A percentile compares a stretch with the other conserved stretches of the same genome.
These are phyloP conservation scores for Periphyllus acericola DNA, from an alignment of 2,888 invertebrate species.

Conservation along the genomic window DNA sequence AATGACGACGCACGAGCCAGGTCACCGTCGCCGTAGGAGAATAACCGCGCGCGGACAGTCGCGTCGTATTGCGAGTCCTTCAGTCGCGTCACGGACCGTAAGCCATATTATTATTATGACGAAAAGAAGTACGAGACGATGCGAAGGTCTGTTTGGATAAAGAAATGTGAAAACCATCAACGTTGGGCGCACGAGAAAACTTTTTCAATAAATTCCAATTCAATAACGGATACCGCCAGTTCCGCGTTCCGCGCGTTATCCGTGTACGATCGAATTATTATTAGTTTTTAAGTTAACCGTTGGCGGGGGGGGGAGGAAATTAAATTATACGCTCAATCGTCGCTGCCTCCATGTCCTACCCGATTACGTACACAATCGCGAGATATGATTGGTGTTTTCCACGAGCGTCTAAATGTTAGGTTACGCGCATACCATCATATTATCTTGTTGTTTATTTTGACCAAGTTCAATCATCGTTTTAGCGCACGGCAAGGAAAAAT, in stretches of 20 bases:
- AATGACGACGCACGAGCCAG: too few relatives aligned
- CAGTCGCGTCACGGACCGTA: too few relatives aligned
- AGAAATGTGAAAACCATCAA: background rate
- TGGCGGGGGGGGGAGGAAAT: background rate
- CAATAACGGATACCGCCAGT: slow-evolving; percentile 1
- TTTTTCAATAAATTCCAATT: slow-evolving; percentile 26
- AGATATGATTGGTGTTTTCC: background rate
- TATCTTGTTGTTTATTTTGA: too few relatives aligned
- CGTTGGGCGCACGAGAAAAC: background rate
- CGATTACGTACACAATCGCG: background rate
- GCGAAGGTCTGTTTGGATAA: background rate
- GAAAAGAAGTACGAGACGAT: too few relatives aligned
- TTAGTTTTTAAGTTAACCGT: background rate
- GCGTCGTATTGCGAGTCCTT: too few relatives aligned
- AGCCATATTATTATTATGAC: too few relatives aligned
- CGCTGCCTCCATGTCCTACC: background rate
- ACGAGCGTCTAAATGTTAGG: too few relatives aligned
- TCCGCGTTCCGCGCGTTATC: background rate
- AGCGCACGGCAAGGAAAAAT: background rate
- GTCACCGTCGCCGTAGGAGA: too few relatives aligned
- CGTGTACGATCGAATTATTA: background rate
- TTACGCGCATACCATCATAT: too few relatives aligned
- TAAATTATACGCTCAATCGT: background rate
- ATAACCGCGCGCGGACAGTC: too few relatives aligned
- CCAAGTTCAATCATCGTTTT: too few relatives aligned